Conservation (phyloP, 2,113 vertebrate species). For the Falco punctatus region DNA sequence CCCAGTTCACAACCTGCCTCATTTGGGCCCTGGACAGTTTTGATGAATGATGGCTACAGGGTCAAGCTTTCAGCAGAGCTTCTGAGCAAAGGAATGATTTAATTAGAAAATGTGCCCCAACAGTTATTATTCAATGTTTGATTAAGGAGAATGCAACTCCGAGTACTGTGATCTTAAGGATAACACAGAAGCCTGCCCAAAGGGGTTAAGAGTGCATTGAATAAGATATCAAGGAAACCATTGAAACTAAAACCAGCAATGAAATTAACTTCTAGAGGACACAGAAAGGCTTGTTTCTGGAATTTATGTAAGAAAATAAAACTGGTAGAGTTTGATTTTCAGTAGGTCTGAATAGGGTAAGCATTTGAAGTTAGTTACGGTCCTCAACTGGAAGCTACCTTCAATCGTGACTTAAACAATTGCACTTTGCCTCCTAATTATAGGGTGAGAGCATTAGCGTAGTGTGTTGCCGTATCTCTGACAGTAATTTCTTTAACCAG, state of each 20-base stretch:
- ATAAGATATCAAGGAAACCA: not conserved
- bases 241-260: not conserved
- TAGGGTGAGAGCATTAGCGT: not conserved
- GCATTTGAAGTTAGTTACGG: not conserved
- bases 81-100: not conserved
- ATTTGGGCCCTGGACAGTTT: not conserved
- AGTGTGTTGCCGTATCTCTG: not conserved
- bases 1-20: not conserved
- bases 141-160: not conserved
- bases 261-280: not conserved
- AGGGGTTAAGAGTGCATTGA: not conserved
- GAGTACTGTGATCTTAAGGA: not conserved
- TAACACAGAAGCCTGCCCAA: not conserved
- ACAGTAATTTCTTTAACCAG: not conserved
- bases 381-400: not conserved
- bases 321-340: not conserved
- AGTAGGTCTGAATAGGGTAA: not conserved
- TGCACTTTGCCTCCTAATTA: not conserved
- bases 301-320: not conserved
- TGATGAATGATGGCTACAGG: not conserved
- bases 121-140: not conserved
- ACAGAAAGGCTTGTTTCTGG: not conserved
- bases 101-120: not conserved
- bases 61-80: not conserved
- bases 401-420: not conserved